These are phyloP conservation scores for Diglossa brunneiventris DNA, from an alignment of 2,113 vertebrate genomes.

Conservation along the genomic window DNA sequence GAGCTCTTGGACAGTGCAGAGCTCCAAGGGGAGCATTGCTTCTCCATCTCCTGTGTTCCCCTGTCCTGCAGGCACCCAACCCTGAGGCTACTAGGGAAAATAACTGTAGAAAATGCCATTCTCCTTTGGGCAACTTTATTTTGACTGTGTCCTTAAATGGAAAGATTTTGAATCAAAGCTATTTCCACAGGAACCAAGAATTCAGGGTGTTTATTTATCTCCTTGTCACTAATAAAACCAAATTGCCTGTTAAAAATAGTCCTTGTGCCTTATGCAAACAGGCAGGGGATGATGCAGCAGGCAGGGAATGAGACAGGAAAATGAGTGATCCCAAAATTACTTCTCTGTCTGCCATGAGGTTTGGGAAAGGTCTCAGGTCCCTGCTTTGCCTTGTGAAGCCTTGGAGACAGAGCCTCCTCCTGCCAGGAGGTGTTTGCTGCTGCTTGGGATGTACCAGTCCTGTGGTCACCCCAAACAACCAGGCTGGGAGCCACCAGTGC, in stretches of 20 bases:
- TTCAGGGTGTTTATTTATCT: slow-evolving; percentile 3
- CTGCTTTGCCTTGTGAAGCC: fast-evolving
- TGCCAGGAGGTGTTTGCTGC: background rate
- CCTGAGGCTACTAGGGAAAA: background rate
- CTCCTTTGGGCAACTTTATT: background rate
- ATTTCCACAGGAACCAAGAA: background rate
- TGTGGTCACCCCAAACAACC: background rate
- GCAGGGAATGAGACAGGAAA: background rate
- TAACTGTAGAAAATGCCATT: background rate
- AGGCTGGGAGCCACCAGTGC: background rate
- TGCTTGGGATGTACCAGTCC: background rate
- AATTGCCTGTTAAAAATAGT: slow-evolving; percentile 26
- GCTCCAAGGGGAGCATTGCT: background rate
- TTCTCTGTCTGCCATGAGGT: background rate
- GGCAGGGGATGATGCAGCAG: background rate
- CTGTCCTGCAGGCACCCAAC: background rate
- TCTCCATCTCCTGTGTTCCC: background rate
- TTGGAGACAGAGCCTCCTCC: background rate
- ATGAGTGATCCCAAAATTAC: background rate
- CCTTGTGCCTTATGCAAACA: background rate
- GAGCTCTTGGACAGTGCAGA: background rate
- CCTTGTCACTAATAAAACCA: slow-evolving; percentile 10
- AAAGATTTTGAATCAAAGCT: background rate
- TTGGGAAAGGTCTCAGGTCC: background rate
- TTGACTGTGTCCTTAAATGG: background rate